Evolutionary conservation across 1,140 invertebrate genomes (phyloP).

Genomic region (Drosophila carrolli): DNA sequence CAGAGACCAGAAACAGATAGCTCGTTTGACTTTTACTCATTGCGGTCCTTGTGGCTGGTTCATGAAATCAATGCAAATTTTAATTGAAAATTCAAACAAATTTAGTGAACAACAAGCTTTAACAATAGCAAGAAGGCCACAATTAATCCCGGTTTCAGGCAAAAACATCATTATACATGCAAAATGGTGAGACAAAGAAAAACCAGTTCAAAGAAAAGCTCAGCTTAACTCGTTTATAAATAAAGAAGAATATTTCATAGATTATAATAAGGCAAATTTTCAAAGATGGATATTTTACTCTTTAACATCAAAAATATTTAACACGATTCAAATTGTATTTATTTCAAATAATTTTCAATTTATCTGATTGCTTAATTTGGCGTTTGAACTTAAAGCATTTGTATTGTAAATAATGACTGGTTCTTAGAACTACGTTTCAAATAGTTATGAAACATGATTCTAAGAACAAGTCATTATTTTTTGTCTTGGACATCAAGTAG

Average conservation of each 20-base stretch:
- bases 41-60: conserved; percentile 11
- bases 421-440: too few species aligned
- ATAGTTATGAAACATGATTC: neutral
- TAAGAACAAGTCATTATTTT: neutral
- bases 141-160: conserved; percentile 1
- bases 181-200: neutral
- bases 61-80: conserved; percentile 53
- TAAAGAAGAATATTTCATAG: neutral
- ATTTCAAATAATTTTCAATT: too few species aligned
- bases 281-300: too few species aligned
- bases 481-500: neutral
- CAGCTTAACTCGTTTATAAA: neutral
- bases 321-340: too few species aligned
- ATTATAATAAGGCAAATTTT: too few species aligned
- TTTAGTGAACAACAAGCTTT: conserved; percentile 11
- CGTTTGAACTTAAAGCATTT: neutral
- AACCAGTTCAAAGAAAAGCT: conserved; percentile 5
- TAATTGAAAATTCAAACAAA: conserved; percentile 53
- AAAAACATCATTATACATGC: conserved; percentile 6
- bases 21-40: conserved; percentile 13
- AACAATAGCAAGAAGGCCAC: neutral
- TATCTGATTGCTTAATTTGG: too few species aligned
- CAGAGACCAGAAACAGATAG: conserved; percentile 2
- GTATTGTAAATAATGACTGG: too few species aligned
- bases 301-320: too few species aligned